Percentiles rank a stretch among this genome's conserved stretches.
phyloP scores from a whole-genome alignment of 2,888 invertebrate genomes.

The Leptodirus hochenwartii region DNA sequence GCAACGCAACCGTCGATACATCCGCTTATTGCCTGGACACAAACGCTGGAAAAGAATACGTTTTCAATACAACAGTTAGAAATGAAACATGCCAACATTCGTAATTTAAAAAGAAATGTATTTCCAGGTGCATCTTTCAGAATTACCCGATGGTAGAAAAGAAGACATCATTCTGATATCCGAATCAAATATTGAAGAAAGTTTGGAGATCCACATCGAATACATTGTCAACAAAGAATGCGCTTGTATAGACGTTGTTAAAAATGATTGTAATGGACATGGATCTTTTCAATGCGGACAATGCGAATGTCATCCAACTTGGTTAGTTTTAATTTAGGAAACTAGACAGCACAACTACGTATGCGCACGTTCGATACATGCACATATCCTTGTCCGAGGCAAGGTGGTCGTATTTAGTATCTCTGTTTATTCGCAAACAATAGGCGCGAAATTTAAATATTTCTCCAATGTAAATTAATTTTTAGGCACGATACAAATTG shows the following conservation, averaged over 20 bases:
- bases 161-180: constrained; percentile 41
- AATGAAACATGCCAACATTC: constrained; percentile 27
- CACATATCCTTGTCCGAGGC: too few relatives aligned
- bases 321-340: constrained; percentile 12
- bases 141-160: too few relatives aligned
- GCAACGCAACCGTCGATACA: too few relatives aligned
- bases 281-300: constrained; percentile 31
- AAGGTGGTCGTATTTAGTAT: too few relatives aligned
- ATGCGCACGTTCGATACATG: too few relatives aligned
- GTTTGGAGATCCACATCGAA: constrained; percentile 49
- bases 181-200: constrained; percentile 57
- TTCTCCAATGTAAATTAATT: constrained; percentile 6
- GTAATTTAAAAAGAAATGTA: constrained; percentile 5
- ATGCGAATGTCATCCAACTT: constrained; percentile 15
- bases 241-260: constrained; percentile 51
- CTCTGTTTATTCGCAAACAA: constrained; percentile 3
- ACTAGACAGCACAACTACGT: too few relatives aligned
- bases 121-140: constrained; percentile 3
- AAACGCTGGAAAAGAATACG: constrained; percentile 40
- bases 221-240: constrained; percentile 16
- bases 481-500: constrained; percentile 36
- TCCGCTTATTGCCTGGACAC: too few relatives aligned
- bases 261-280: constrained; percentile 31
- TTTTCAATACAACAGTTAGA: constrained; percentile 44
- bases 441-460: constrained; percentile 1